Conservation (phyloP, 2,113 vertebrate species). For the Heterocephalus glaber region DNA sequence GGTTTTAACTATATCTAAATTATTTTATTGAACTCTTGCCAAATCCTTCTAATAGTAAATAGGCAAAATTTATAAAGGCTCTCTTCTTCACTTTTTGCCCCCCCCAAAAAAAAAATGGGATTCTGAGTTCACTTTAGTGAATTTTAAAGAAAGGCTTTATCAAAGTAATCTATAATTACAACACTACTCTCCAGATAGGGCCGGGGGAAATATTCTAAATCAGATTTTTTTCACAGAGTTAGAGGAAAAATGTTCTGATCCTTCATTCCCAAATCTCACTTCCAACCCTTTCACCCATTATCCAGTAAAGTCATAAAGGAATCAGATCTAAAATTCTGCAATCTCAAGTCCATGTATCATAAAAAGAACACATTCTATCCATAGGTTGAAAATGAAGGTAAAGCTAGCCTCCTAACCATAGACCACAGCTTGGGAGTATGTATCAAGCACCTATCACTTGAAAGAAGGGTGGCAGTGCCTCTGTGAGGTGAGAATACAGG, state of each 20-base stretch:
- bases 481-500: constrained; percentile 60
- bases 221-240: background rate
- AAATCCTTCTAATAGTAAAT: constrained; percentile 33
- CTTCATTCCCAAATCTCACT: constrained; percentile 27
- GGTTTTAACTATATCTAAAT: background rate
- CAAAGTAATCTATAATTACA: constrained; percentile 64
- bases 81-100: background rate
- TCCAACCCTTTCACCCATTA: constrained; percentile 9
- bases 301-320: constrained; percentile 37
- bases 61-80: background rate
- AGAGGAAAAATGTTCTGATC: constrained; percentile 17
- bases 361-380: constrained; percentile 61
- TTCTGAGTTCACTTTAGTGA: constrained; percentile 49
- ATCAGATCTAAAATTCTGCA: constrained; percentile 55
- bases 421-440: constrained; percentile 44
- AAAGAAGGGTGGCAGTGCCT: constrained; percentile 58
- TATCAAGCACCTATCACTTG: constrained; percentile 67
- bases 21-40: background rate
- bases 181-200: background rate
- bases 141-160: constrained; percentile 54
- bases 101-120: constrained; percentile 18
- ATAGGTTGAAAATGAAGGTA: background rate
- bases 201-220: constrained; percentile 49
- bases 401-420: constrained; percentile 29
- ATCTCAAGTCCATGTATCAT: constrained; percentile 48